Evolutionary conservation across 2,888 invertebrate genomes (phyloP), one percentile per base, ranked within the genome.

Genomic region (Spilosoma lubricipeda): DNA sequence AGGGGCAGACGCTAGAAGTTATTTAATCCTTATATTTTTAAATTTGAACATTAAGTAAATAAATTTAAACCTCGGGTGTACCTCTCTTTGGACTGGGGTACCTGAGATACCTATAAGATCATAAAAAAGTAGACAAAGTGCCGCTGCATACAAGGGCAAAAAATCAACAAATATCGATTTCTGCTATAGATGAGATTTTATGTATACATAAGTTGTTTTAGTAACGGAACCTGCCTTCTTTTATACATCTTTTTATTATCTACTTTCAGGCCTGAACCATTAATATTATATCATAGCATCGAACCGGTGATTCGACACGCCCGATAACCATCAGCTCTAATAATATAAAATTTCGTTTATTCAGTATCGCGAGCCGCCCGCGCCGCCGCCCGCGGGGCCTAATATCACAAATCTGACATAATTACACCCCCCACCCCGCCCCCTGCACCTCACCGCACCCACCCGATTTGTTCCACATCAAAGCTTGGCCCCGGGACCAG

Each of bases 361-460:
- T 70, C 70, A 70, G 27, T 67, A 30, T 33, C 65, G 33, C 64
- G n/a, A 56, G 70, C 27, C 66, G 65, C 45, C 23, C 39, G 76
- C n/a, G n/a, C n/a, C n/a, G n/a, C n/a, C n/a, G n/a, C n/a, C 80
- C 81, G 72, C 77, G 70, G 82, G 82, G 72, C 66, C 64, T 83
- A 74, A 79, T 79, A 80, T 82, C 82, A 80, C 84, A 83, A 83
- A 82, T 80, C 79, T 82, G 77, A 73, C 71, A 79, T 83, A 82
- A 83, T 83, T 80, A 82, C 78, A 73, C 67, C 45, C 15, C 45
- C 82, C 78, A 73, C 67, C 45, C 15, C 45, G 45, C 15, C 15
- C 77, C 45, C 70, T 70, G 59, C 39, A 48, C 56, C 70, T 30
- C 69, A 36, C 56, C 45, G 18, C 15, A 72, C 76, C 65, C 70